These are phyloP conservation scores for Gallinago paraguaiae DNA, from an alignment of 2,113 vertebrate species.

Conservation along the genomic window DNA sequence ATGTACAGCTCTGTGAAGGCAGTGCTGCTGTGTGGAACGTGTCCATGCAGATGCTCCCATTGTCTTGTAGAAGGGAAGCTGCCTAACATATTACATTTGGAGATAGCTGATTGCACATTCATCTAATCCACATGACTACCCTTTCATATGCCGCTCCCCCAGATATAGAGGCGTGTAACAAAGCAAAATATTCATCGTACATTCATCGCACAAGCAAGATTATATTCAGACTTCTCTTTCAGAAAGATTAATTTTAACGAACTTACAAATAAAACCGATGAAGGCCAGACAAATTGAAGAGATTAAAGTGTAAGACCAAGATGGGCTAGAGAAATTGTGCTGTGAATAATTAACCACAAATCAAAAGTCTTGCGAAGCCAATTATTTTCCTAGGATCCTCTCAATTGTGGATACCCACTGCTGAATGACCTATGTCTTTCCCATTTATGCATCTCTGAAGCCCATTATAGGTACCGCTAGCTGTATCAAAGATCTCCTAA, in stretches of 20 bases:
- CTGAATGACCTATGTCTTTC: background rate
- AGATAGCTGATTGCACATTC: background rate
- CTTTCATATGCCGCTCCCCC: background rate
- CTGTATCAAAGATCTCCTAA: background rate
- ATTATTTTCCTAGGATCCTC: slow-evolving; percentile 38
- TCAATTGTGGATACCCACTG: background rate
- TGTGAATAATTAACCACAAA: slow-evolving; percentile 64
- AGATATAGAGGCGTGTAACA: background rate
- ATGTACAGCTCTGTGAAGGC: background rate
- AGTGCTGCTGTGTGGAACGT: background rate
- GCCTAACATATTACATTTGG: background rate
- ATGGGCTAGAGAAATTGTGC: slow-evolving; percentile 26
- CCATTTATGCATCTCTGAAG: background rate
- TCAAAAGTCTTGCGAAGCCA: slow-evolving; percentile 32
- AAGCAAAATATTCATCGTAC: background rate
- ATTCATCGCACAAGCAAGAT: background rate
- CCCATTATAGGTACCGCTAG: background rate
- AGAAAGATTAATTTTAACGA: slow-evolving; percentile 60
- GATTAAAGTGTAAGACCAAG: slow-evolving; percentile 42
- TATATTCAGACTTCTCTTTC: slow-evolving; percentile 2
- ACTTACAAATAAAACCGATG: slow-evolving; percentile 52
- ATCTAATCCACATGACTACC: background rate
- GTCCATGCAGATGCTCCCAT: background rate
- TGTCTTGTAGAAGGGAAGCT: background rate
- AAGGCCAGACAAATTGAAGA: slow-evolving; percentile 50